A percentile compares a stretch with the other conserved stretches of the same genome.
Evolutionary conservation across 2,888 invertebrate genomes (phyloP).

Genomic region (Clitarchus hookeri): DNA sequence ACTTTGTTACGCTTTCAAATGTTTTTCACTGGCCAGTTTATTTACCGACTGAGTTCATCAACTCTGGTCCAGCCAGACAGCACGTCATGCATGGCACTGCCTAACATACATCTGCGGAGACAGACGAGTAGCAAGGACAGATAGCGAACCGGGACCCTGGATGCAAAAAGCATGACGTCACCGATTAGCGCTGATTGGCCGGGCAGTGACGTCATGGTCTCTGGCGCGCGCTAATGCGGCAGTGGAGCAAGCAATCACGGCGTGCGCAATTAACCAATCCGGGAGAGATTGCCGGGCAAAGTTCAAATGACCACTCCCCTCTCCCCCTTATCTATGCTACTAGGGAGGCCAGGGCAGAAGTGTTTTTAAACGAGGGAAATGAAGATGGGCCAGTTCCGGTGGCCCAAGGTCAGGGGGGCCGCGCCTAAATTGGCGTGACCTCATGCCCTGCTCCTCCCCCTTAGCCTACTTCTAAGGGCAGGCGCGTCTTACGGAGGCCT

Average conservation of each 20-base stretch:
- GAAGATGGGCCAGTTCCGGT: background rate
- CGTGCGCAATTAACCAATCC: slow-evolving; percentile 2
- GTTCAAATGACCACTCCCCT: background rate
- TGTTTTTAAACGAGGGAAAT: slow-evolving; percentile 8
- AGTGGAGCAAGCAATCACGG: background rate
- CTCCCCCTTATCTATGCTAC: background rate
- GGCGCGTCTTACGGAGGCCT: too few species aligned
- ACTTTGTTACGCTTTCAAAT: too few species aligned
- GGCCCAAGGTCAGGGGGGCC: background rate
- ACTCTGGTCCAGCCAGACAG: too few species aligned
- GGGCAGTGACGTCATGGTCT: background rate
- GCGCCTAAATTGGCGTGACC: slow-evolving; percentile 14
- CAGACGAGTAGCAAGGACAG: too few species aligned
- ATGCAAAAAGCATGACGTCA: background rate
- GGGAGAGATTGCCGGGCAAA: slow-evolving; percentile 14
- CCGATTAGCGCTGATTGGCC: background rate
- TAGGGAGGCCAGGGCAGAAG: background rate
- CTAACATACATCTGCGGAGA: too few species aligned
- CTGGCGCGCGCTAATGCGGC: background rate
- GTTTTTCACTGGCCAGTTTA: too few species aligned
- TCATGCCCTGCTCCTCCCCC: background rate
- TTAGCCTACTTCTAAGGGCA: background rate
- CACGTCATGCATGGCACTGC: too few species aligned
- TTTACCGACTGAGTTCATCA: too few species aligned
- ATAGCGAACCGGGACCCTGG: too few species aligned